A percentile compares a stretch with the other conserved stretches of the same genome.
These are phyloP conservation scores for Ormyrus rosae DNA, from an alignment of 2,888 invertebrate genomes.

Conservation along the genomic window DNA sequence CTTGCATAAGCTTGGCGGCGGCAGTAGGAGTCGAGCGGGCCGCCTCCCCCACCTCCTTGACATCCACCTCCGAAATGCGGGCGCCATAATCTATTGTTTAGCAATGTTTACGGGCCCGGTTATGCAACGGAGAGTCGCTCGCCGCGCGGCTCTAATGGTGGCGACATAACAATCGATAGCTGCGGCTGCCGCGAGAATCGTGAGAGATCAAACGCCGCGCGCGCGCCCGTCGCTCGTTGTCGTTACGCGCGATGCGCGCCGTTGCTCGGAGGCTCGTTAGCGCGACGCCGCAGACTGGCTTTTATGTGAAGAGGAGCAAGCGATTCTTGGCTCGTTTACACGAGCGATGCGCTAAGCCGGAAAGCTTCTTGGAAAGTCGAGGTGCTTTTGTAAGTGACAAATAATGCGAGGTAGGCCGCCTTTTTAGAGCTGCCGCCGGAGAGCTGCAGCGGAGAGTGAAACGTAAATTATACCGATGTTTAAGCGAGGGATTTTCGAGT, in stretches of 20 bases:
- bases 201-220: conserved; percentile 32
- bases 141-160: conserved; percentile 61
- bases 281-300: background rate
- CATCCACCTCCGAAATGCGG: conserved; percentile 49
- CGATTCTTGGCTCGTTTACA: background rate
- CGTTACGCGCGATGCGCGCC: background rate
- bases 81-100: conserved; percentile 71
- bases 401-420: no score
- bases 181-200: conserved; percentile 13
- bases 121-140: conserved; percentile 63
- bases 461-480: no score
- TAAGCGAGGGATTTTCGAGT: no score
- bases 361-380: no score
- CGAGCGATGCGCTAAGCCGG: no score
- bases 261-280: no score
- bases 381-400: no score
- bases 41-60: background rate
- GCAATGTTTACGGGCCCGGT: conserved; percentile 69
- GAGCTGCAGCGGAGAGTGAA: no score
- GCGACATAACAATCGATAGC: conserved; percentile 61
- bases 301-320: background rate
- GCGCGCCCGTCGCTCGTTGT: background rate
- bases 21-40: conserved; percentile 19
- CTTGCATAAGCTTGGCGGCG: conserved; percentile 68
- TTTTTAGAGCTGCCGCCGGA: no score